Conservation (phyloP, 2,888 invertebrate genomes). For the Ichneumon xanthorius region DNA sequence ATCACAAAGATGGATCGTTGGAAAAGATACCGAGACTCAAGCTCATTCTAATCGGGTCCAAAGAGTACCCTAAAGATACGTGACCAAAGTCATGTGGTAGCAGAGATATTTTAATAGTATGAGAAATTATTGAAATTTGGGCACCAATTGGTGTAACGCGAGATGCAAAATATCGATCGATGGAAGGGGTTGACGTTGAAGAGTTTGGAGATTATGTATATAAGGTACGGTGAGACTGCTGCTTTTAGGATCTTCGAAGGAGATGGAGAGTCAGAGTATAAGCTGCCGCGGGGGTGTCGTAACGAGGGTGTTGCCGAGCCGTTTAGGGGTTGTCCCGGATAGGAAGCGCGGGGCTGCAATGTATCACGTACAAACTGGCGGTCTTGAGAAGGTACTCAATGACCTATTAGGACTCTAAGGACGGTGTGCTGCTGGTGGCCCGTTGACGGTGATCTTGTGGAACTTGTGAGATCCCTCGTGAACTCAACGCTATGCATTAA, state of each 20-base stretch:
- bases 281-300: constrained; percentile 42
- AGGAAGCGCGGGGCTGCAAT: constrained; percentile 58
- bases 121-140: not conserved
- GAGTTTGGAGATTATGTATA: constrained; percentile 49
- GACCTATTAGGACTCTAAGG: constrained; percentile 71
- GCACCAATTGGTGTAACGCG: not conserved
- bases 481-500: constrained; percentile 33
- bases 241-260: constrained; percentile 46
- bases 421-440: constrained; percentile 65
- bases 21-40: not conserved
- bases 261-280: constrained; percentile 51
- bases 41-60: not conserved
- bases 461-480: constrained; percentile 46
- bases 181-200: constrained; percentile 28
- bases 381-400: constrained; percentile 69
- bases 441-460: constrained; percentile 68
- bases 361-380: constrained; percentile 67
- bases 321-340: constrained; percentile 56
- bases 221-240: constrained; percentile 31
- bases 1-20: constrained; percentile 5
- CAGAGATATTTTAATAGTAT: not conserved
- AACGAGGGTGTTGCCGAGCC: constrained; percentile 59
- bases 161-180: constrained; percentile 46
- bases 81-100: not conserved
- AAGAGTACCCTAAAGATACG: not conserved